Conservation (phyloP, 1,140 invertebrate species). For the Pogonognathellus flavescens region DNA sequence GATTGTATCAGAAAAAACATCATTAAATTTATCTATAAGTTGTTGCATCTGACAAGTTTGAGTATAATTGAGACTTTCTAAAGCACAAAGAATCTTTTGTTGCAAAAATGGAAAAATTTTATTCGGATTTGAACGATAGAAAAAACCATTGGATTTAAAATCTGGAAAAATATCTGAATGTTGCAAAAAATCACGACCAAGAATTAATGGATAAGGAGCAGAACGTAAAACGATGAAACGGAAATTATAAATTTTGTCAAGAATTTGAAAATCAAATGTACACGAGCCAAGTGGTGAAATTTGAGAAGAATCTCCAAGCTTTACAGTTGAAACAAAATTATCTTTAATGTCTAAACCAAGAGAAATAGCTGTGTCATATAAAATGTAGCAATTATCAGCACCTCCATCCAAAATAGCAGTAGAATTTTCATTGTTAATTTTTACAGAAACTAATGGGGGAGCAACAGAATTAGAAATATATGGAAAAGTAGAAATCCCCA, state of each 20-base stretch:
- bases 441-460: background rate
- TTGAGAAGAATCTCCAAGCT: background rate
- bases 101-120: background rate
- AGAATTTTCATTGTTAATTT: background rate
- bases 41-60: background rate
- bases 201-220: background rate
- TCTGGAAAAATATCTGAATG: background rate
- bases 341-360: background rate
- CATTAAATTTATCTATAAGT: background rate
- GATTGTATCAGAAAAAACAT: background rate
- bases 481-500: conserved; percentile 3
- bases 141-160: background rate
- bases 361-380: background rate
- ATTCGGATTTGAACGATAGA: background rate
- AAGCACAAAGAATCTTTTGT: background rate
- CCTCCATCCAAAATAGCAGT: background rate
- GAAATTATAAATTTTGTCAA: background rate
- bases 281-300: background rate
- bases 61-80: background rate
- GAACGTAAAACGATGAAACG: background rate
- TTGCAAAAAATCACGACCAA: background rate
- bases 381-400: background rate
- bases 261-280: background rate
- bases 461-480: too few species aligned
- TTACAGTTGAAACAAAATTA: background rate